Base-by-base conservation (phyloP, 2,797 vertebrate species). In the Notolabrus celidotus region DNA sequence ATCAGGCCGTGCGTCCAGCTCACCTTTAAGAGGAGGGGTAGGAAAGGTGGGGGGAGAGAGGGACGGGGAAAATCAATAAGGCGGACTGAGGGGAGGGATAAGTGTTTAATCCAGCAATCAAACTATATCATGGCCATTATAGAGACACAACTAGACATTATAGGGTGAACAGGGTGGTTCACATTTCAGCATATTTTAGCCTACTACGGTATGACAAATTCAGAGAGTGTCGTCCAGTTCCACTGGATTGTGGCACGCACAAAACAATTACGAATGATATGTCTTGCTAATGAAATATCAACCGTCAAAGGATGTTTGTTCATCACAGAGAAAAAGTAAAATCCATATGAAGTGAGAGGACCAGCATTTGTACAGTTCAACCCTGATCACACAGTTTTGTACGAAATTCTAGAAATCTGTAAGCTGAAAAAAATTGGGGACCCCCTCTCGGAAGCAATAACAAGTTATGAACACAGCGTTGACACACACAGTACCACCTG, bases 1-100 rank as follows among this genome's bases (percentile, higher is more conserved):
- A 97, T 97, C 96, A 97, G 90, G 0, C 88, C 88, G 86, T 90
- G 92, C 92, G 90, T 92, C 89, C 87, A 84, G 73, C 94, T 93
- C 92, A 94, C 92, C 90, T 92, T 93, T 91, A 85, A 80, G 77
- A 66, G 65, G 75, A 66, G 73, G 73, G 80, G 11, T 29, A 62
- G 70, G 57, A 53, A 52, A 51, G 64, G 73, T 56, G 75, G 53
- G 62, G 61, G 74, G 50, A 10, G 25, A 27, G 80, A 45, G 66
- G 74, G 62, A 79, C 7, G 59, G 73, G 51, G 57, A 22, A 80
- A 86, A 93, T 94, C 93, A 81, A 94, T 94, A 89, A 90, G 88
- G 86, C 71, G 61, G 88, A 88, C 78, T 80, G 77, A 87, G 83
- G 88, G 91, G 93, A 92, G 91, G 92, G 86, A 89, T 91, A 88